Conservation (phyloP, 2,888 invertebrate species). For the Synergus laeviventris region DNA sequence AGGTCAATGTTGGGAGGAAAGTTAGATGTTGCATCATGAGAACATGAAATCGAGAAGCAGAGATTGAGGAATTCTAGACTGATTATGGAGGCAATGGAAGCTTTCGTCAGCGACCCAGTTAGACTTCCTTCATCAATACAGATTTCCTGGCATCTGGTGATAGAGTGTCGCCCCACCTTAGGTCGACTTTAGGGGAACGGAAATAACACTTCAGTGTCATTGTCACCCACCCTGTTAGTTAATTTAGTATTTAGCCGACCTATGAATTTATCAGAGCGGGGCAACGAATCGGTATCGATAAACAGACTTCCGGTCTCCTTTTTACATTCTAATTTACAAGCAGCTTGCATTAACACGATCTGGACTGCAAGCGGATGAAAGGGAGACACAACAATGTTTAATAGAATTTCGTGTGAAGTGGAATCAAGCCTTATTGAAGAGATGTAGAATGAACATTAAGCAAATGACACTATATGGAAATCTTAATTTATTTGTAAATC, state of each 20-base stretch:
- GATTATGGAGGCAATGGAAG: too few relatives aligned
- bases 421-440: neutral
- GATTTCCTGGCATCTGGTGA: constrained; percentile 25
- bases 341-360: neutral
- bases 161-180: neutral
- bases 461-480: too few relatives aligned
- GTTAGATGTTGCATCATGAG: too few relatives aligned
- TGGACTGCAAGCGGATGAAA: neutral
- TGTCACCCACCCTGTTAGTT: neutral
- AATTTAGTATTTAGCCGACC: constrained; percentile 18
- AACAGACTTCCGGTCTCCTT: neutral
- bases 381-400: neutral
- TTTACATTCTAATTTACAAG: constrained; percentile 1
- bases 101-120: constrained; percentile 1
- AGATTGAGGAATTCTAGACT: too few relatives aligned
- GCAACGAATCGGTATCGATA: neutral
- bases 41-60: too few relatives aligned
- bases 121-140: constrained; percentile 12
- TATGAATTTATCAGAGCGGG: neutral
- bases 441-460: neutral
- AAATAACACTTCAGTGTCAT: constrained; percentile 36
- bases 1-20: too few relatives aligned
- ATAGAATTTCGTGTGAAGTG: constrained; percentile 1
- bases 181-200: constrained; percentile 17
- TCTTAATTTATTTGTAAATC: too few relatives aligned